Conservation (phyloP, 2,888 invertebrate species). For the Dusona sp. region DNA sequence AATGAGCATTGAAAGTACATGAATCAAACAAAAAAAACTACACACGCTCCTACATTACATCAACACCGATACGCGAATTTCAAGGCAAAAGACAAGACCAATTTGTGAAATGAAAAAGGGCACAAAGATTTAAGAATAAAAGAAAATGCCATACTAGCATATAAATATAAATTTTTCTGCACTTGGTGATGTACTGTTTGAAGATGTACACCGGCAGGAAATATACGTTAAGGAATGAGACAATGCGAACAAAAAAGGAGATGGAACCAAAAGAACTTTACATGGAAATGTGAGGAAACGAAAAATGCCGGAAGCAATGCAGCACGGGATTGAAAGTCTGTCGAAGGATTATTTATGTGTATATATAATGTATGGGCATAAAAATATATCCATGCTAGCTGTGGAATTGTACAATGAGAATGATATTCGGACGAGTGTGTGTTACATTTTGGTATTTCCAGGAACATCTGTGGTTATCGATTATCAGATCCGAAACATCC, state of each 20-base stretch:
- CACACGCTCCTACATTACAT: slow-evolving; percentile 10
- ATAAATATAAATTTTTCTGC: background rate
- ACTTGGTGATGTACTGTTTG: background rate
- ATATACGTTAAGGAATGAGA: slow-evolving; percentile 28
- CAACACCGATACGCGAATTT: background rate
- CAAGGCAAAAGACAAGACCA: background rate
- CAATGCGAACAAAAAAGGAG: slow-evolving; percentile 11
- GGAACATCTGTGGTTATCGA: slow-evolving; percentile 42
- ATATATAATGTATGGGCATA: slow-evolving; percentile 21
- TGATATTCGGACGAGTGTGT: slow-evolving; percentile 16
- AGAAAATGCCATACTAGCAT: background rate
- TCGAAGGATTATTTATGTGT: slow-evolving; percentile 28
- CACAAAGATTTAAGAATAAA: background rate
- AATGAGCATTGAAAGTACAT: no score
- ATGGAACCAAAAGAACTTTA: slow-evolving; percentile 1
- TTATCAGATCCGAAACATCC: slow-evolving; percentile 25
- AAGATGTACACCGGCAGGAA: slow-evolving; percentile 20
- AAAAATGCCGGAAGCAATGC: slow-evolving; percentile 63
- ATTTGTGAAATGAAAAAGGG: background rate
- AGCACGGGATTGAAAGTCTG: slow-evolving; percentile 51
- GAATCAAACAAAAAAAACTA: background rate
- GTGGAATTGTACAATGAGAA: slow-evolving; percentile 28
- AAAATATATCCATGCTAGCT: background rate
- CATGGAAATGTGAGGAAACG: slow-evolving; percentile 48
- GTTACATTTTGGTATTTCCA: slow-evolving; percentile 9